Evolutionary conservation across 2,888 invertebrate species (phyloP).

Genomic region (Xiphydria camelus): DNA sequence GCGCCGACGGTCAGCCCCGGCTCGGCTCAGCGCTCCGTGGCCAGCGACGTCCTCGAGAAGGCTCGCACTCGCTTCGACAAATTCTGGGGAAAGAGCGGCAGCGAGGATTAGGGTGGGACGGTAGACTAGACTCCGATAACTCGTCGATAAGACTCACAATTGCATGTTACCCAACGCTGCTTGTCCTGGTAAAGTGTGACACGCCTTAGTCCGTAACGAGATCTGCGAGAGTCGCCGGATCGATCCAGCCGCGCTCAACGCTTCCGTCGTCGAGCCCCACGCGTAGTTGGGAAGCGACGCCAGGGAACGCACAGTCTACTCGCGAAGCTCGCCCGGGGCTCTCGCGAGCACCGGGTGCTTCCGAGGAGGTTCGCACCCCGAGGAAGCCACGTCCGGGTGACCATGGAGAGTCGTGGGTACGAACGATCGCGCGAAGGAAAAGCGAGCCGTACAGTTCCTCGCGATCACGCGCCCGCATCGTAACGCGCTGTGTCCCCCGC

Average conservation of each 20-base stretch:
- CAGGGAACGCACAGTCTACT: too few relatives aligned
- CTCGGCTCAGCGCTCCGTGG: constrained; percentile 61
- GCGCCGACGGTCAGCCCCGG: constrained; percentile 45
- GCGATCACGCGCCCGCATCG: background rate
- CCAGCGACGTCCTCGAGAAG: constrained; percentile 77
- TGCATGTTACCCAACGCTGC: constrained; percentile 3
- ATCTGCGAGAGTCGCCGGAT: background rate
- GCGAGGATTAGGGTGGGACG: constrained; percentile 44
- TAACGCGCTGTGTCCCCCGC: background rate
- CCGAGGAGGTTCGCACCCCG: background rate
- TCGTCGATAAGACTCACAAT: constrained; percentile 8
- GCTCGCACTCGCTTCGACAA: constrained; percentile 83
- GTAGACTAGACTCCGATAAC: constrained; percentile 18
- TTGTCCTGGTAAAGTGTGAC: constrained; percentile 13
- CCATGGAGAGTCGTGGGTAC: background rate
- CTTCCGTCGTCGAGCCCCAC: too few relatives aligned
- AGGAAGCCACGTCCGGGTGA: background rate
- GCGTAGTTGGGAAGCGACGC: too few relatives aligned
- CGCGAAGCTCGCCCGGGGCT: background rate
- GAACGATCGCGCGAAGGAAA: too few relatives aligned
- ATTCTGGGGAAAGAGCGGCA: constrained; percentile 72
- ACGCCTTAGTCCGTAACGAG: too few relatives aligned
- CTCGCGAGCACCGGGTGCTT: background rate
- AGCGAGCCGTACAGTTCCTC: background rate
- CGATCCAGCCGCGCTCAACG: too few relatives aligned